Evolutionary conservation across 2,113 vertebrate species (phyloP).

Genomic region (Hymenochirus boettgeri): DNA sequence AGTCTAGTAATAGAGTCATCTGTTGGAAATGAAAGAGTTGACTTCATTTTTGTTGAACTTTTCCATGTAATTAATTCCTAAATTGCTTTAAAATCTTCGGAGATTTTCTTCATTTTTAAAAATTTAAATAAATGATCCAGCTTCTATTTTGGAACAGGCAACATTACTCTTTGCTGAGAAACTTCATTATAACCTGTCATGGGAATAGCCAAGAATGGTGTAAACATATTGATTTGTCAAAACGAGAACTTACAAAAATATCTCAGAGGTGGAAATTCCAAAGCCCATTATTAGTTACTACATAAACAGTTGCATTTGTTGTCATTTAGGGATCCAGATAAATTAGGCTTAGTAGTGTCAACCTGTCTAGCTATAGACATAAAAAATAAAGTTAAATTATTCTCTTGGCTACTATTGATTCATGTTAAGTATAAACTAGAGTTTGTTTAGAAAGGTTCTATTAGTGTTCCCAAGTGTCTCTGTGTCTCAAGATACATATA

Average conservation of each 20-base stretch:
- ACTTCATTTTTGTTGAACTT: conserved; percentile 6
- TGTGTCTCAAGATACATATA: not conserved
- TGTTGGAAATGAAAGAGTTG: not conserved
- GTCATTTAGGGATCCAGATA: conserved; percentile 29
- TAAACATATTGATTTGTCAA: conserved; percentile 48
- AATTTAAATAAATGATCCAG: conserved; percentile 47
- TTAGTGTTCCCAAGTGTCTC: not conserved
- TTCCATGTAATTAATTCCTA: conserved; percentile 6
- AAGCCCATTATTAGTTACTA: conserved; percentile 28
- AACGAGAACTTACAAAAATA: conserved; percentile 39
- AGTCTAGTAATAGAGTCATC: too few relatives aligned
- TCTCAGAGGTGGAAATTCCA: conserved; percentile 31
- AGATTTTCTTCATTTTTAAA: conserved; percentile 15
- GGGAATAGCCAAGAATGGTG: conserved; percentile 44
- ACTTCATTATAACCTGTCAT: conserved; percentile 51
- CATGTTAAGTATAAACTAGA: conserved; percentile 2
- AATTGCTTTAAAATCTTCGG: conserved; percentile 1
- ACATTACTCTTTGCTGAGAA: conserved; percentile 49
- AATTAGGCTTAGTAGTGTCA: conserved; percentile 14
- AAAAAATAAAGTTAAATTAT: conserved; percentile 8
- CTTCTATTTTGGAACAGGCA: conserved; percentile 30
- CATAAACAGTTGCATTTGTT: conserved; percentile 30
- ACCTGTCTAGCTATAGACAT: conserved; percentile 5
- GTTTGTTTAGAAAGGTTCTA: conserved; percentile 25
- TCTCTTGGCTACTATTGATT: conserved; percentile 6